phyloP scores from a whole-genome alignment of 2,797 vertebrate genomes.

The Parauchenoglanis punctatus region DNA sequence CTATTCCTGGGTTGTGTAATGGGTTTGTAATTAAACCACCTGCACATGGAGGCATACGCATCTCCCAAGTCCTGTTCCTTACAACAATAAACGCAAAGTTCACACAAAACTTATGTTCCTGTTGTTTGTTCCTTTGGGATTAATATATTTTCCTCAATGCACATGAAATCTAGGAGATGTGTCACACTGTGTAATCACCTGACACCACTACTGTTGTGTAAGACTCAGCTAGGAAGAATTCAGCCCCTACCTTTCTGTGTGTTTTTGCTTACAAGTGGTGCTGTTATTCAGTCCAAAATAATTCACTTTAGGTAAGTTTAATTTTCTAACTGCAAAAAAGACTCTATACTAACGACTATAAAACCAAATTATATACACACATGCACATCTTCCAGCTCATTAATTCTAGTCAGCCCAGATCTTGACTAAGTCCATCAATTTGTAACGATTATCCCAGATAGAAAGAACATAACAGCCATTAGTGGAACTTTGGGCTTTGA shows the following conservation, averaged over 20 bases:
- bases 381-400: not conserved
- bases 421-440: not conserved
- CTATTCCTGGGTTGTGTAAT: not conserved
- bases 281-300: not conserved
- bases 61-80: not conserved
- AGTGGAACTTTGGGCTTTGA: conserved; percentile 68
- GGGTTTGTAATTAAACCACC: not conserved
- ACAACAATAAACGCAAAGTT: not conserved
- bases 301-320: not conserved
- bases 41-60: not conserved
- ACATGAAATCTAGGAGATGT: not conserved
- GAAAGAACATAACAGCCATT: conserved; percentile 55
- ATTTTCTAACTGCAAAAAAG: no score
- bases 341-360: no score
- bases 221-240: not conserved
- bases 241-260: not conserved
- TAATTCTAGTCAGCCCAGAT: not conserved
- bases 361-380: no score
- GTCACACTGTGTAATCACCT: not conserved
- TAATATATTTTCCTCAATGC: not conserved
- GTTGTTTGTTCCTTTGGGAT: not conserved
- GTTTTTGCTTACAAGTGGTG: not conserved
- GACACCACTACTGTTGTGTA: not conserved
- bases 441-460: not conserved
- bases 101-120: not conserved